Base-by-base conservation (phyloP, 1,140 invertebrate genomes). In the Asobara japonica region DNA sequence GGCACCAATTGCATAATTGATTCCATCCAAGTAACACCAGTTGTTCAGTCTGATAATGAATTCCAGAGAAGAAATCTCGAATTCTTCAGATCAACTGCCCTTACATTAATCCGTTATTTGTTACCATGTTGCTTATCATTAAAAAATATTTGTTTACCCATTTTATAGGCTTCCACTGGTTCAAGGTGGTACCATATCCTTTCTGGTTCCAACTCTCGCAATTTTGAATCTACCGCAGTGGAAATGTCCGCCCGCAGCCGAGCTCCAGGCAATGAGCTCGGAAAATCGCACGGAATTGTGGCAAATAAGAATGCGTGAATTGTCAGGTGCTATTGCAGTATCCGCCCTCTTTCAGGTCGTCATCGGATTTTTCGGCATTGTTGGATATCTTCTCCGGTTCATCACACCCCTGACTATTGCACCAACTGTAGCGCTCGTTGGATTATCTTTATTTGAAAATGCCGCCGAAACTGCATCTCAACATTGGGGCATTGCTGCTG, bases 281-380 rank as follows among this genome's bases (percentile, higher is more conserved):
- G 89, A 89, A 0, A 89, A 92, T 33, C 84, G 90, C 8, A 89
- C 91, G 0, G 90, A 91, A 71, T 81, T 95, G 6, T 96, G 94
- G 95, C 93, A 91, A 81, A 86, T 88, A 10, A 86, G 95, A 65
- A 95, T 96, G 94, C 89, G 93, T 72, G 94, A 95, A 82, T 86
- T 96, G 16, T 95, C 94, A 0, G 95, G 95, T 0, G 94, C 95
- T 2, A 95, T 97, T 36, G 92, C 94, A n/a, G 90, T 95, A 0
- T 93, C 95, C 0, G 92, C 95, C 0, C 64, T 95, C 22, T 91
- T 95, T 38, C 94, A 97, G 87, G 88, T 96, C 8, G 80, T 95
- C 13, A 87, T 95, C 61, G 95, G 94, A 11, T 91, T 89, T 73
- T 89, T 88, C 82, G 94, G 94, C 5, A 84, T 95, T 0, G 90